Percentiles rank a stretch among this genome's conserved stretches.
Conservation (phyloP, 2,797 vertebrate species). For the Lagodon rhomboides region DNA sequence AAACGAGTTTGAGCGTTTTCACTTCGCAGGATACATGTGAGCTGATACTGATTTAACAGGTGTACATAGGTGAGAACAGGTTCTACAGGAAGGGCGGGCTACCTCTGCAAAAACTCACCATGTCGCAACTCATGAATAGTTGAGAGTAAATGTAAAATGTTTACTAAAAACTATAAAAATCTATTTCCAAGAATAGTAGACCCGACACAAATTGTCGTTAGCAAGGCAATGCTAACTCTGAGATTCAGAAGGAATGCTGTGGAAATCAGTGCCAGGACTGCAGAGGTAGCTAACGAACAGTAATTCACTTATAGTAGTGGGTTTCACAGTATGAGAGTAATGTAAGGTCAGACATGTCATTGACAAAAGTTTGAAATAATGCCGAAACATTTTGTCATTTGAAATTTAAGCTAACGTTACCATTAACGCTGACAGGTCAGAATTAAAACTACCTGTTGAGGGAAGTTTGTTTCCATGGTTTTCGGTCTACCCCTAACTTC, state of each 20-base stretch:
- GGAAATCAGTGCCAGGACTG: background rate
- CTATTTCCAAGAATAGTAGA: background rate
- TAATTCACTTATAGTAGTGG: background rate
- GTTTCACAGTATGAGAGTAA: background rate
- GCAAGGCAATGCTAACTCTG: background rate
- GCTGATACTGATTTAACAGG: background rate
- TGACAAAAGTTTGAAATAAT: background rate
- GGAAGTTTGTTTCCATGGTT: background rate
- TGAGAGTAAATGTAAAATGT: background rate
- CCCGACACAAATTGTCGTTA: background rate
- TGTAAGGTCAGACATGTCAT: background rate
- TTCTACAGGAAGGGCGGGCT: slow-evolving; percentile 53
- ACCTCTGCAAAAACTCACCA: background rate
- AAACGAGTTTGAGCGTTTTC: background rate
- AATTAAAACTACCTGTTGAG: background rate
- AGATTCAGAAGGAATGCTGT: background rate
- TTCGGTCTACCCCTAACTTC: background rate
- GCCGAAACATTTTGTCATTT: background rate
- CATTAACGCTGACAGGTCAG: background rate
- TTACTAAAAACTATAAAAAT: background rate
- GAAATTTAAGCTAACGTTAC: background rate
- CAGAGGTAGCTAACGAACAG: background rate
- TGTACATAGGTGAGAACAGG: slow-evolving; percentile 44
- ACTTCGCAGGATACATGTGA: background rate
- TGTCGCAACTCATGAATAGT: background rate